Conservation (phyloP, 2,797 vertebrate genomes). For the Neosilurus mollespiculum region DNA sequence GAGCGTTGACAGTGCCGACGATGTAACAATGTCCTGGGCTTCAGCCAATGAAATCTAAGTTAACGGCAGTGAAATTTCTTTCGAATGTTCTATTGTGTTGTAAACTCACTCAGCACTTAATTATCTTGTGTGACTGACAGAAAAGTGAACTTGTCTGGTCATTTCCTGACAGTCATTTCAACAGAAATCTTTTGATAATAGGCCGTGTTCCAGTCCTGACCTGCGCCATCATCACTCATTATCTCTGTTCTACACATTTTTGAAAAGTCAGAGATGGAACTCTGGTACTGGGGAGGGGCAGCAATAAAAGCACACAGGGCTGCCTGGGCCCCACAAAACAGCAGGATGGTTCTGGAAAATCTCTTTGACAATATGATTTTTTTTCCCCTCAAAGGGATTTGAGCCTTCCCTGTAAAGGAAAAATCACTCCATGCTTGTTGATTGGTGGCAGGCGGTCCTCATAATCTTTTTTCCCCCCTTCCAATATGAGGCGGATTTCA, state of each 20-base stretch:
- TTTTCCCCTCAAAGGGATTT: constrained; percentile 36
- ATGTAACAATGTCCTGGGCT: constrained; percentile 12
- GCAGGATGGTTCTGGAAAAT: constrained; percentile 38
- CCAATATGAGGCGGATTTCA: constrained; percentile 5
- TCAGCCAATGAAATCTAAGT: background rate
- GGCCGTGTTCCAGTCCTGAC: constrained; percentile 20
- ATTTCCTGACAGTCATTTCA: constrained; percentile 12
- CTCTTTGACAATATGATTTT: background rate
- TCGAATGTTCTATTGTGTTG: constrained; percentile 7
- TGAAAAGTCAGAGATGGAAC: background rate
- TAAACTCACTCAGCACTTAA: constrained; percentile 9
- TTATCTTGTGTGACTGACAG: background rate
- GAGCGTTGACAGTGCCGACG: background rate
- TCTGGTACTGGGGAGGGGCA: no score
- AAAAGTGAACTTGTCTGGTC: constrained; percentile 6
- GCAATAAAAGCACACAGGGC: background rate
- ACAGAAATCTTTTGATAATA: background rate
- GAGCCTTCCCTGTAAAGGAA: constrained; percentile 28
- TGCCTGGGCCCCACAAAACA: constrained; percentile 23
- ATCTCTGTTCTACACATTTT: constrained; percentile 25
- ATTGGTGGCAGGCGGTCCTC: constrained; percentile 4
- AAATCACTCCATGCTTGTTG: constrained; percentile 13
- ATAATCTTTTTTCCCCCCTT: constrained; percentile 29
- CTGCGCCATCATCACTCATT: constrained; percentile 25
- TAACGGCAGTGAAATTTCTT: background rate